phyloP scores from a whole-genome alignment of 2,113 vertebrate genomes.

The Indri indri region DNA sequence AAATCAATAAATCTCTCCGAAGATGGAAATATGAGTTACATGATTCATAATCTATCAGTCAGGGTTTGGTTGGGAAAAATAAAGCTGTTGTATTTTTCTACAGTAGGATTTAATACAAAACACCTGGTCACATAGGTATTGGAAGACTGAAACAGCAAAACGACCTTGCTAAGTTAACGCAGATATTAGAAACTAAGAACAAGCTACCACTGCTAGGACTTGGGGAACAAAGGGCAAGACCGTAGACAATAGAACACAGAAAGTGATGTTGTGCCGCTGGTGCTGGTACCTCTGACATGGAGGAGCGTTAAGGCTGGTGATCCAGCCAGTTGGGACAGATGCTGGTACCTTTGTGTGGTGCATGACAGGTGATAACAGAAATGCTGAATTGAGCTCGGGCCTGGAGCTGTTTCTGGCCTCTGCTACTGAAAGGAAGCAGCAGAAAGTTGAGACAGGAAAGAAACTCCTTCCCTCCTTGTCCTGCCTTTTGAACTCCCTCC shows the following conservation, averaged over 20 bases:
- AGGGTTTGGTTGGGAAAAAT: not conserved
- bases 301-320: fast-evolving
- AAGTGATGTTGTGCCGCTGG: not conserved
- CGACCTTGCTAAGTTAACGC: not conserved
- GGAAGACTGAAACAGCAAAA: not conserved
- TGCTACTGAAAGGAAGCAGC: not conserved
- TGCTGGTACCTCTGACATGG: too few species aligned
- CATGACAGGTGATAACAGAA: not conserved
- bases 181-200: not conserved
- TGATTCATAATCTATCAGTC: not conserved
- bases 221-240: not conserved
- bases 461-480: not conserved
- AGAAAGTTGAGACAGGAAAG: not conserved
- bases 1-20: not conserved
- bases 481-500: not conserved
- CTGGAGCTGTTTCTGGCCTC: not conserved
- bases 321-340: not conserved
- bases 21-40: not conserved
- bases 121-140: not conserved
- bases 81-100: not conserved
- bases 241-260: not conserved
- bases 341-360: fast-evolving
- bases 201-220: not conserved
- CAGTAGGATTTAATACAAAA: not conserved
- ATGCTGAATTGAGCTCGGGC: not conserved